phyloP scores from a whole-genome alignment of 2,797 vertebrate genomes.

The Ibycter americanus region DNA sequence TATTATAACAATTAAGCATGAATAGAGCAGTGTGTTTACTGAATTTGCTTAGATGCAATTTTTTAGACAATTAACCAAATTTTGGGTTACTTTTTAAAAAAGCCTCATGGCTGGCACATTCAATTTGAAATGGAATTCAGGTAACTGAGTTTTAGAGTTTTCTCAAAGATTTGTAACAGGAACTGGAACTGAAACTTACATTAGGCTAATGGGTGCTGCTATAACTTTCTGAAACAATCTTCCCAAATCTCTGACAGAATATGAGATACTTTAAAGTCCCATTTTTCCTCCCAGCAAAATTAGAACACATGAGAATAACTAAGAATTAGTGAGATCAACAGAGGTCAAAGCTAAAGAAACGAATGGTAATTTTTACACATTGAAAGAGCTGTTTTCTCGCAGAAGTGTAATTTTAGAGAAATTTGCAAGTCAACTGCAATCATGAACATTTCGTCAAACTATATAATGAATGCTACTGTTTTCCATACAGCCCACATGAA shows the following conservation, averaged over 20 bases:
- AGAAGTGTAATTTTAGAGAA: constrained; percentile 57
- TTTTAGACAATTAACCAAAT: background rate
- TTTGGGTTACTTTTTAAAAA: background rate
- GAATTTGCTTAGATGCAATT: background rate
- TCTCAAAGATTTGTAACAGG: background rate
- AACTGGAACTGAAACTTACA: background rate
- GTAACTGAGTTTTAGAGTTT: background rate
- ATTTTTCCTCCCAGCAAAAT: background rate
- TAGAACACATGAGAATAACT: constrained; percentile 28
- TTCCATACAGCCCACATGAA: background rate
- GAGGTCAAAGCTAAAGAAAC: background rate
- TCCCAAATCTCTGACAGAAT: background rate
- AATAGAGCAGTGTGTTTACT: background rate
- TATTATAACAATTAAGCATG: background rate
- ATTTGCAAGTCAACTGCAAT: constrained; percentile 60
- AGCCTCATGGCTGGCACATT: background rate
- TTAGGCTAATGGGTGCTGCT: background rate
- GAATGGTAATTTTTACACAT: constrained; percentile 42
- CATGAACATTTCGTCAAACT: background rate
- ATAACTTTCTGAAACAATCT: background rate
- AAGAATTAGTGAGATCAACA: constrained; percentile 13
- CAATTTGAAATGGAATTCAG: background rate
- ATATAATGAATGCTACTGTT: constrained; percentile 66
- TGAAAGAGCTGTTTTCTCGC: constrained; percentile 54
- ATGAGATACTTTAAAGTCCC: background rate